Conservation (phyloP, 2,113 vertebrate genomes). For the Chunga burmeisteri region DNA sequence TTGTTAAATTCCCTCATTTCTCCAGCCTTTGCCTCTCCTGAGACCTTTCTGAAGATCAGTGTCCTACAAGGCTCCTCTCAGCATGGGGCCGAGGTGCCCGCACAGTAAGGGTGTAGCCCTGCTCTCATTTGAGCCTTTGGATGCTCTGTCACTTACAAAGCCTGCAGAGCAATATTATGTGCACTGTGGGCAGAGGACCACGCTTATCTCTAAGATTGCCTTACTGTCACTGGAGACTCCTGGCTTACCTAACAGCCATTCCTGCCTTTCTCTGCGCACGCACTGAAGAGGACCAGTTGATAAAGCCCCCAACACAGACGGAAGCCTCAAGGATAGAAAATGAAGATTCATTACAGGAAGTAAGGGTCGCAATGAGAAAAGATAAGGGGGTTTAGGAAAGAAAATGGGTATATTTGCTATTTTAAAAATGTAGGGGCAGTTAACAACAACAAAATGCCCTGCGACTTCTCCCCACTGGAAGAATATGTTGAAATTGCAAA, state of each 20-base stretch:
- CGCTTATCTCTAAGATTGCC: not conserved
- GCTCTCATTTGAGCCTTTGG: not conserved
- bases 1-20: not conserved
- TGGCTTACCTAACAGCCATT: not conserved
- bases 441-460: not conserved
- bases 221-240: not conserved
- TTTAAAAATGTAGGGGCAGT: not conserved
- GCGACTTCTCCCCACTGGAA: not conserved
- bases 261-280: not conserved
- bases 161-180: not conserved
- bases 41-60: not conserved
- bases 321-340: not conserved
- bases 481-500: not conserved
- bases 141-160: not conserved
- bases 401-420: not conserved
- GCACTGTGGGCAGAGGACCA: not conserved
- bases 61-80: not conserved
- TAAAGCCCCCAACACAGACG: not conserved
- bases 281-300: not conserved
- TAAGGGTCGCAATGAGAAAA: not conserved
- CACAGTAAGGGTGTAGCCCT: not conserved
- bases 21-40: not conserved
- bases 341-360: not conserved
- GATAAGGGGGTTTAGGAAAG: not conserved
- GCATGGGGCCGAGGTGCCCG: fast-evolving